These are phyloP conservation scores for Beroe forskalii DNA, from an alignment of 37 sponge, comb jelly and placozoan genomes.

Conservation along the genomic window DNA sequence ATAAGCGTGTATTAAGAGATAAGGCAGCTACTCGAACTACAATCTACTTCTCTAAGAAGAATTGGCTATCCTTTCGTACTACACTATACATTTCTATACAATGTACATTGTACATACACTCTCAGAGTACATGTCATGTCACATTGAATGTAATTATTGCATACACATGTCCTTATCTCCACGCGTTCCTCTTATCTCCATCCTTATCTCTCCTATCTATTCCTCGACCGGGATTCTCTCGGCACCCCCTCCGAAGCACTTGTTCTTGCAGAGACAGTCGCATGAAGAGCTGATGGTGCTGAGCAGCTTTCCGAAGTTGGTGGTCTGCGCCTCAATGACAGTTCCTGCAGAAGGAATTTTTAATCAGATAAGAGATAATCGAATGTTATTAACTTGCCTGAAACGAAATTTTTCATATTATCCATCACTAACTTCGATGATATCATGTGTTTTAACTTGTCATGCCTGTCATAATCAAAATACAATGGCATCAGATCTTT, in stretches of 20 bases:
- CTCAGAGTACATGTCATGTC: not conserved
- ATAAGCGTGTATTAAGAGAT: no score
- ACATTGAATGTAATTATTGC: not conserved
- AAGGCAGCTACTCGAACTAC: not conserved
- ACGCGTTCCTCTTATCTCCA: not conserved
- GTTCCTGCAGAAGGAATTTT: constrained; percentile 33
- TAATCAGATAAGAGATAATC: no score
- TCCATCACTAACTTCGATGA: no score
- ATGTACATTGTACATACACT: not conserved
- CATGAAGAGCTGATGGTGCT: constrained; percentile 55
- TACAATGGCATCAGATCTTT: no score
- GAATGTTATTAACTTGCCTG: no score
- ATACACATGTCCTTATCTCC: no score
- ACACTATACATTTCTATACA: not conserved
- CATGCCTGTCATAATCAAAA: no score
- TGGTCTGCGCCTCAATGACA: constrained; percentile 58
- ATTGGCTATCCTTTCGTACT: not conserved
- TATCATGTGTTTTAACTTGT: no score
- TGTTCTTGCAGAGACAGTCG: constrained; percentile 58
- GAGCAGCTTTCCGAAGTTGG: constrained; percentile 41
- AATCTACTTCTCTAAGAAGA: not conserved
- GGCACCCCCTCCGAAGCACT: constrained; percentile 40
- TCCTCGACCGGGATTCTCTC: constrained; percentile 39
- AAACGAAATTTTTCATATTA: no score
- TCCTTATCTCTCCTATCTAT: not conserved